Percentiles rank a stretch among this genome's conserved stretches.
Conservation (phyloP, 2,113 vertebrate species). For the Fulica atra region DNA sequence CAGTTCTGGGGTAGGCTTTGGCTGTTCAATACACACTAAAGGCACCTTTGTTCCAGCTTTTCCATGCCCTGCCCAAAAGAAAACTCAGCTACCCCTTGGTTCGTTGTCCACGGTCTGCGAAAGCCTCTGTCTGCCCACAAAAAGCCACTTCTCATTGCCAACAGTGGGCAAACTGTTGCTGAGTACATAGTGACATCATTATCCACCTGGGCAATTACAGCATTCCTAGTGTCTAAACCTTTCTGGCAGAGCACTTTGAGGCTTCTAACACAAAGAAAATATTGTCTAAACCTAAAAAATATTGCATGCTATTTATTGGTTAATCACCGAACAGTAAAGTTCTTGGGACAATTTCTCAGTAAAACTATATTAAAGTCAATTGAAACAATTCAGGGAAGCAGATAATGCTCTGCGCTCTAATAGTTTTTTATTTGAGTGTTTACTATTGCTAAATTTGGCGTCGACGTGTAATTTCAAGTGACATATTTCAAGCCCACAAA, state of each 20-base stretch:
- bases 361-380: conserved; percentile 6
- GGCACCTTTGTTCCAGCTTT: neutral
- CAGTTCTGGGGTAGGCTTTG: neutral
- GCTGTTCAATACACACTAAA: neutral
- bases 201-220: neutral
- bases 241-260: neutral
- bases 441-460: neutral
- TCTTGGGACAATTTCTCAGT: neutral
- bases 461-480: neutral
- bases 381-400: neutral
- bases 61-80: neutral
- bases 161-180: neutral
- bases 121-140: neutral
- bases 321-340: neutral
- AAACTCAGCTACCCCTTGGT: neutral
- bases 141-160: fast-evolving
- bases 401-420: neutral
- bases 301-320: neutral
- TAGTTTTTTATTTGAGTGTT: neutral
- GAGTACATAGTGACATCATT: neutral
- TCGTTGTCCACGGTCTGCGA: neutral
- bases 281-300: neutral
- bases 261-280: neutral
- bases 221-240: neutral
- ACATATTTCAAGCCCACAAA: neutral